Conservation (phyloP, 2,888 invertebrate genomes). For the Sturmia bella region DNA sequence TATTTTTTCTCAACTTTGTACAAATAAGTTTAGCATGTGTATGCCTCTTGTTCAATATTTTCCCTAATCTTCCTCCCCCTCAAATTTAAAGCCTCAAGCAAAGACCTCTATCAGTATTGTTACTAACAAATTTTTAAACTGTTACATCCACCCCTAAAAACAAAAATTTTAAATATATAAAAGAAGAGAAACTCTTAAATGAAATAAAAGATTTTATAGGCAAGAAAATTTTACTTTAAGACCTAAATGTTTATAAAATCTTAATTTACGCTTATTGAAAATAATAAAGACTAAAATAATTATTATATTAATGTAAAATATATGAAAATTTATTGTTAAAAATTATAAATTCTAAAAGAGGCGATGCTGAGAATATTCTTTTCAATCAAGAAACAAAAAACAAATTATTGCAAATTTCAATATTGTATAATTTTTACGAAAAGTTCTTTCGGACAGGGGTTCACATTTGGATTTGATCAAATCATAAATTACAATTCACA, state of each 20-base stretch:
- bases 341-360: conserved; percentile 14
- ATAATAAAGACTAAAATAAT: conserved; percentile 66
- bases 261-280: conserved; percentile 68
- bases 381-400: too few relatives aligned
- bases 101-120: conserved; percentile 56
- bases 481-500: too few relatives aligned
- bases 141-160: conserved; percentile 60
- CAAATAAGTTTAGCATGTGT: too few relatives aligned
- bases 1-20: too few relatives aligned
- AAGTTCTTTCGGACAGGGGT: too few relatives aligned
- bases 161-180: neutral
- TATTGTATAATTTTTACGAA: too few relatives aligned
- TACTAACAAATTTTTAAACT: conserved; percentile 69
- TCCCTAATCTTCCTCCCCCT: neutral
- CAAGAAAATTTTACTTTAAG: conserved; percentile 14
- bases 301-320: conserved; percentile 38
- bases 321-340: conserved; percentile 40
- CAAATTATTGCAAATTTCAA: too few relatives aligned
- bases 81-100: neutral
- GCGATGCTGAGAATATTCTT: neutral
- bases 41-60: neutral
- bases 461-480: too few relatives aligned
- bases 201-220: conserved; percentile 37
- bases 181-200: conserved; percentile 9
- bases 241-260: conserved; percentile 51